Evolutionary conservation across 2,888 invertebrate species (phyloP), one percentile per base, ranked within the genome.

Genomic region (Oxytorus armatus): DNA sequence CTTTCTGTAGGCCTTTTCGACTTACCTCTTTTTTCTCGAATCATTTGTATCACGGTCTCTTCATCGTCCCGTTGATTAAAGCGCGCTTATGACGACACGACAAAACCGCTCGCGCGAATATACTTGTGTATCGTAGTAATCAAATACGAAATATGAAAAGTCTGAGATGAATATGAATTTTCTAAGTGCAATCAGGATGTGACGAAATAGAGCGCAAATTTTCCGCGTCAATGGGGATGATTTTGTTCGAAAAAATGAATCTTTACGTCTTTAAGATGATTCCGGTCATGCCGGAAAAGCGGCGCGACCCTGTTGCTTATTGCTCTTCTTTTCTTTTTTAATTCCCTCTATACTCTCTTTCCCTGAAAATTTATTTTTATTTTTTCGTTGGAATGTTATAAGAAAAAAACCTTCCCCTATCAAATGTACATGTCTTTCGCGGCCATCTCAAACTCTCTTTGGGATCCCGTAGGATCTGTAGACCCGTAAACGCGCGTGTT

Each of bases 401-500:
- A 55, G 11, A 63, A 73, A n/a, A n/a, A 65, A 55, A 57, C 55
- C 63, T 63, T 55, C 68, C 81, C 63, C 85, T 88, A 89, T 88
- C 88, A 89, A 88, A 87, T 88, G 83, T 86, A 85, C 85, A 86
- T 86, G 51, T 79, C 82, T 78, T 70, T 87, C 86, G 82, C 63
- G 55, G 77, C 84, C 90, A 89, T 90, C 78, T 83, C 89, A 74
- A 79, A 81, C 81, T 84, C 66, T 77, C 73, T 55, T 16, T 14
- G 16, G 72, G 85, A 80, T 79, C 86, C 78, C 69, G 79, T 70
- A 70, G 76, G 78, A 73, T 81, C 70, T 77, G 81, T 63, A 80
- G 83, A 79, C 85, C 85, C 86, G 87, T 87, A 86, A 87, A 74
- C 73, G 63, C 73, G 73, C 89, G 88, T 85, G 87, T 89, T 86